Percentiles rank a stretch among this genome's conserved stretches.
These are phyloP conservation scores for Camponotus fellah DNA, from an alignment of 2,888 invertebrate species.

Conservation along the genomic window DNA sequence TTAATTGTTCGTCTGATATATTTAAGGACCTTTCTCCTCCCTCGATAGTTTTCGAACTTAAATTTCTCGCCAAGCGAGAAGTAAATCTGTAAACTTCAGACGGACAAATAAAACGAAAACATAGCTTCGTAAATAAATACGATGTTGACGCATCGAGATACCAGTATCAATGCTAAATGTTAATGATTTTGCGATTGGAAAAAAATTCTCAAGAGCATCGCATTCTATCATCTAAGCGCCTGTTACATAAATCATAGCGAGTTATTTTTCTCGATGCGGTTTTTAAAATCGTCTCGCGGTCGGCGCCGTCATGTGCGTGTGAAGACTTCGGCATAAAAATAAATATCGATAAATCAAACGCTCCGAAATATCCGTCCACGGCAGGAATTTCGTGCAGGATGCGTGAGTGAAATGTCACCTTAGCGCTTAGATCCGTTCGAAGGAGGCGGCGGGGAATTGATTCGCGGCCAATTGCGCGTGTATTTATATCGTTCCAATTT, in stretches of 20 bases:
- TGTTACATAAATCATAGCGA: slow-evolving; percentile 41
- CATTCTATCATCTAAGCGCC: background rate
- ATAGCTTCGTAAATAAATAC: background rate
- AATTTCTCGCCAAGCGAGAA: background rate
- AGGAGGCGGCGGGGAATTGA: slow-evolving; percentile 55
- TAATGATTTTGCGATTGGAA: background rate
- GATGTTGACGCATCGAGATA: background rate
- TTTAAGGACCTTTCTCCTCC: background rate
- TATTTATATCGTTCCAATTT: slow-evolving; percentile 73
- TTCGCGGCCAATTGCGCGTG: slow-evolving; percentile 60
- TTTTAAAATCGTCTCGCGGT: slow-evolving; percentile 22
- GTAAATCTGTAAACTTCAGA: background rate
- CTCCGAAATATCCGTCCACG: slow-evolving; percentile 20
- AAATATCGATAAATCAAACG: slow-evolving; percentile 33
- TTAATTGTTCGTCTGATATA: background rate
- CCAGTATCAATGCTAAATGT: no score
- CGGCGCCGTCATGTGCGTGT: background rate
- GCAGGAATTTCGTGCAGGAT: slow-evolving; percentile 10
- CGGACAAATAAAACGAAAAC: background rate
- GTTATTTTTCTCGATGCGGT: slow-evolving; percentile 34
- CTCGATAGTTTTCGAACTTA: background rate
- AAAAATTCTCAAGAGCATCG: background rate
- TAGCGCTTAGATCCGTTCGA: background rate
- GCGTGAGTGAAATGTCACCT: slow-evolving; percentile 34
- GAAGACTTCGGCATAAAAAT: slow-evolving; percentile 17